These are phyloP conservation scores for Agapetus fuscipes DNA, from an alignment of 2,888 invertebrate genomes.

Conservation along the genomic window DNA sequence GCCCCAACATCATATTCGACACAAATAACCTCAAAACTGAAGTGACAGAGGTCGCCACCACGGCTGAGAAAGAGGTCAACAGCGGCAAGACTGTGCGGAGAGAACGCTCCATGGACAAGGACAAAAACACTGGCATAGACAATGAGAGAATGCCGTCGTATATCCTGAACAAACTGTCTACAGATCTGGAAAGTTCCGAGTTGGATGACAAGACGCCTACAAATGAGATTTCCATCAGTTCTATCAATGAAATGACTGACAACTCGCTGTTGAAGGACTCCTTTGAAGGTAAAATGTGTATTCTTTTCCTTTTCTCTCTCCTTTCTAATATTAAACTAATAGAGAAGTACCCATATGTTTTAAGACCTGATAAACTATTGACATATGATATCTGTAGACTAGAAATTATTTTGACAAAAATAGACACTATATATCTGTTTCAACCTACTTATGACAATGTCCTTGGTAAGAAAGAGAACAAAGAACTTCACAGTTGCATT, in stretches of 20 bases:
- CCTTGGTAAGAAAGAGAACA: no score
- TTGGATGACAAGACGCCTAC: constrained; percentile 40
- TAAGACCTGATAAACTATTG: no score
- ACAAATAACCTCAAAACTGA: constrained; percentile 2
- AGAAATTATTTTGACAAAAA: no score
- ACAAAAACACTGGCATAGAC: constrained; percentile 26
- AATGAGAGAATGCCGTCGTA: constrained; percentile 29
- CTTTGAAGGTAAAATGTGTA: constrained; percentile 40
- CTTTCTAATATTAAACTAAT: no score
- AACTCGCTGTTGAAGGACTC: constrained; percentile 42
- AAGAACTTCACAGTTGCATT: no score
- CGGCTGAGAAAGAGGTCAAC: constrained; percentile 2
- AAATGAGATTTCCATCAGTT: constrained; percentile 41
- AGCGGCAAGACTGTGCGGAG: constrained; percentile 11
- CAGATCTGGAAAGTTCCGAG: constrained; percentile 23
- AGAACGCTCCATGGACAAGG: constrained; percentile 27
- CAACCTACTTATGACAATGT: no score
- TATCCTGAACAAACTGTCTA: constrained; percentile 26
- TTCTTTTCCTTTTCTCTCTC: no score
- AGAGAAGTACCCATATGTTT: no score
- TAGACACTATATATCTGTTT: no score
- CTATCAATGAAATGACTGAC: constrained; percentile 42
- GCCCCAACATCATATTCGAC: constrained; percentile 4
- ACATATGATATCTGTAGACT: no score
- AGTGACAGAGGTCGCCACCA: constrained; percentile 1